A percentile compares a stretch with the other conserved stretches of the same genome.
These are phyloP conservation scores for Cryptocheilus praepositus DNA, from an alignment of 2,888 invertebrate genomes.

Conservation along the genomic window DNA sequence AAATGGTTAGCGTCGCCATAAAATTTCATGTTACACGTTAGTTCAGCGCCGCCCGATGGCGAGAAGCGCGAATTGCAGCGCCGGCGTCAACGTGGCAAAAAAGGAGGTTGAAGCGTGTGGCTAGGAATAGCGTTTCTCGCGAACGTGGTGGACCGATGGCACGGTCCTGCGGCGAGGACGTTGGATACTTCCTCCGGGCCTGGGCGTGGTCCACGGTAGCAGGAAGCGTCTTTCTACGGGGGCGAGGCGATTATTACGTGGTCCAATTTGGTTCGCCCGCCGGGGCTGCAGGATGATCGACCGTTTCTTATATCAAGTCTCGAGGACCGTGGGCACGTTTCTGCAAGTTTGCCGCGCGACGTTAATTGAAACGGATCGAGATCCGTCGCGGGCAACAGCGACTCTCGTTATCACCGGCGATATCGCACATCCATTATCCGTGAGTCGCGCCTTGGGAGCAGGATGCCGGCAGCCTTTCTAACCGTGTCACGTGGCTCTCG, in stretches of 20 bases:
- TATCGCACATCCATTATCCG: background rate
- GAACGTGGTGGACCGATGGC: constrained; percentile 2
- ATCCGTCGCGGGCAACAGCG: constrained; percentile 26
- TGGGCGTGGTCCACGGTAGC: constrained; percentile 72
- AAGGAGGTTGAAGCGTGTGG: no score
- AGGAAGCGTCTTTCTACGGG: constrained; percentile 28
- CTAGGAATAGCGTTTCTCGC: no score
- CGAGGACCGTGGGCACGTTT: no score
- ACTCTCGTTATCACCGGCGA: background rate
- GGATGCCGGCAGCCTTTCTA: constrained; percentile 1
- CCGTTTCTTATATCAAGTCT: no score
- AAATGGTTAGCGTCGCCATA: no score
- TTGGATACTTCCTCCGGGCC: constrained; percentile 64
- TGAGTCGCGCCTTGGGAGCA: background rate
- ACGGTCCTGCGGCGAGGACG: constrained; percentile 16
- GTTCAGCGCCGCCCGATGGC: no score
- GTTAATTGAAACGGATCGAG: constrained; percentile 35
- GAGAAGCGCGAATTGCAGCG: no score
- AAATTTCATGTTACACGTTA: no score
- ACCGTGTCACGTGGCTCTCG: no score
- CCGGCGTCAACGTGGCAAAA: no score
- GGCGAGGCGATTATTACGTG: constrained; percentile 60
- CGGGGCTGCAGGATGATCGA: constrained; percentile 21
- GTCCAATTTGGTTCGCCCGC: constrained; percentile 62
- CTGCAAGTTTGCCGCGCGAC: no score